Conservation (phyloP, 1,140 invertebrate species). For the Charaxes varanes region DNA sequence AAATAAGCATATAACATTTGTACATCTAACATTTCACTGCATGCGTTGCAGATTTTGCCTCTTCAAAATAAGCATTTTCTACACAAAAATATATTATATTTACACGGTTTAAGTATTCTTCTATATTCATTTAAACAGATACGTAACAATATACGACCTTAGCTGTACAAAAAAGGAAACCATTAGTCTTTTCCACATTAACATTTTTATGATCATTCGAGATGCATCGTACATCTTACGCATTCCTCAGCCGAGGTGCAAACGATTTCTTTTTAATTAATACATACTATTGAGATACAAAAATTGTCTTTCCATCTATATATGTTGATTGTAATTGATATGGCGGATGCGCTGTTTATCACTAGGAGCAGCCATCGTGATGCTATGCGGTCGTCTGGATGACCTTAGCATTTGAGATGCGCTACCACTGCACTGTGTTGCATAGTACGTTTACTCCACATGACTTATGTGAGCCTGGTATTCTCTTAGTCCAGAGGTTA, state of each 20-base stretch:
- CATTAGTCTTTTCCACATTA: neutral
- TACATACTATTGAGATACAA: neutral
- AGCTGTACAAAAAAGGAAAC: too few species aligned
- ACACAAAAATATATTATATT: too few species aligned
- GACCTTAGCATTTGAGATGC: constrained; percentile 48
- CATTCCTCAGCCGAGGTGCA: too few species aligned
- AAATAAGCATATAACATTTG: too few species aligned
- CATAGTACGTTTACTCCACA: constrained; percentile 8
- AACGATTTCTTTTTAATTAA: constrained; percentile 1
- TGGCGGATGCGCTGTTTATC: constrained; percentile 32
- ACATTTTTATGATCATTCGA: neutral
- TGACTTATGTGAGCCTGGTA: constrained; percentile 9
- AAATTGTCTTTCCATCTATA: neutral
- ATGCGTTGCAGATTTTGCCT: too few species aligned
- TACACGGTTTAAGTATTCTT: too few species aligned
- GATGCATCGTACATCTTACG: too few species aligned
- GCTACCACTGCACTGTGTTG: constrained; percentile 9
- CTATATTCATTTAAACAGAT: too few species aligned
- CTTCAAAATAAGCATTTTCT: too few species aligned
- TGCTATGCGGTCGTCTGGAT: constrained; percentile 29
- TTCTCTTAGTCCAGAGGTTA: constrained; percentile 3
- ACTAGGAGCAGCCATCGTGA: constrained; percentile 28
- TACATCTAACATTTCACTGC: too few species aligned
- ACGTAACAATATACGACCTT: too few species aligned
- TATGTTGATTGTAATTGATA: constrained; percentile 17